Evolutionary conservation across 2,113 vertebrate genomes (phyloP), one percentile per base, ranked within the genome.

Genomic region (Chitala chitala): DNA sequence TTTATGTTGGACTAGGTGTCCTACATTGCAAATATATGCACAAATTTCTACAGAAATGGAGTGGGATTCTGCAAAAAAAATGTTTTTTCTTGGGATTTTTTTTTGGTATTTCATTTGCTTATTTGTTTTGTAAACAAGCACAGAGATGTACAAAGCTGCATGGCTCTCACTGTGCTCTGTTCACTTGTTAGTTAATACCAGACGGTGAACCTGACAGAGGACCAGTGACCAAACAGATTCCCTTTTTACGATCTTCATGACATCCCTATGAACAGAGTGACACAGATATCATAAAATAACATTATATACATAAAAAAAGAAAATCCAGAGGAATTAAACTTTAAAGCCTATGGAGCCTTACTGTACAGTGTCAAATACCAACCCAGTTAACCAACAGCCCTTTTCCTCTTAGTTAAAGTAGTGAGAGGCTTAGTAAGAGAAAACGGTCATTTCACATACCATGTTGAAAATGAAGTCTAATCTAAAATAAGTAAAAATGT

Each of bases 251-350:
- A 65, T n/a, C 22, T 66, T 17, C 12, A n/a, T 24, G 22, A 46
- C 22, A 46, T n/a, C 22, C 64, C n/a, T 42, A 5, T n/a, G 38
- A 68, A 66, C 64, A 46, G n/a, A 66, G 15, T 68, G 5, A 36
- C 12, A 48, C 46, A 46, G 5, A 68, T 24, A 48, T 68, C 46
- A 68, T 24, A 46, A 68, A 68, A 38, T 68, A 68, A 48, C 40
- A 46, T n/a, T n/a, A n/a, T n/a, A n/a, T n/a, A n/a, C 6, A 63
- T 63, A 1, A 63, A 63, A 29, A 63, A 63, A n/a, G 33, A 20
- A 20, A 29, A n/a, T 20, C 6, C 59, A 36, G 29, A 63, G 59
- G 33, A 29, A 29, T 38, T 29, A 29, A 63, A 63, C 59, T n/a
- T n/a, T n/a, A n/a, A n/a, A n/a, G n/a, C n/a, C n/a, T n/a, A n/a